Percentiles rank a stretch among this genome's conserved stretches.
phyloP scores from a whole-genome alignment of 2,113 vertebrate species.

The Crotophaga sulcirostris region DNA sequence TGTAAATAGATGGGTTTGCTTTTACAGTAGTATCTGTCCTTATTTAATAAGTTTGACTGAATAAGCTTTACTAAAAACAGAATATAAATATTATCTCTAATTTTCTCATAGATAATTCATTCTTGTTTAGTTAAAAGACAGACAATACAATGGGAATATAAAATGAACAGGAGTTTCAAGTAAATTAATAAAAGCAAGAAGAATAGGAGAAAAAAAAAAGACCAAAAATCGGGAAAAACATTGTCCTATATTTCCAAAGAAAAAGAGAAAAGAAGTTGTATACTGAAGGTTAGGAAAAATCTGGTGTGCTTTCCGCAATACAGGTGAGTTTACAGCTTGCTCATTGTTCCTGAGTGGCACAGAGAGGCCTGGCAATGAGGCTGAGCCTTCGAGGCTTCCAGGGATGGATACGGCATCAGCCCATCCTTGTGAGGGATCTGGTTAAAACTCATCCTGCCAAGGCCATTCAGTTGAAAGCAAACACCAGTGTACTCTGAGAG shows the following conservation, averaged over 20 bases:
- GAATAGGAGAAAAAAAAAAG: not conserved
- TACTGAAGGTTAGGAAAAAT: not conserved
- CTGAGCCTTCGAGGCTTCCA: not conserved
- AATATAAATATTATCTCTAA: not conserved
- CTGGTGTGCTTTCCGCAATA: not conserved
- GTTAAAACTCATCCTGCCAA: not conserved
- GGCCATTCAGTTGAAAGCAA: not conserved
- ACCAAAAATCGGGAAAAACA: not conserved
- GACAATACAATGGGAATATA: not conserved
- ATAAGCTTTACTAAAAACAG: not conserved
- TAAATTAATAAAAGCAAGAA: not conserved
- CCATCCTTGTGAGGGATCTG: accelerated
- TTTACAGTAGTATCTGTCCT: not conserved
- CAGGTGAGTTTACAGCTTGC: not conserved
- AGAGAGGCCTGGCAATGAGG: not conserved
- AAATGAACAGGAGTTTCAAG: not conserved
- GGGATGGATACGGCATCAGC: not conserved
- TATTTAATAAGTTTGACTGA: not conserved
- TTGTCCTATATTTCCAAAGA: not conserved
- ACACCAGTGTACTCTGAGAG: not conserved
- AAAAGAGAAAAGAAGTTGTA: not conserved
- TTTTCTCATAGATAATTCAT: not conserved
- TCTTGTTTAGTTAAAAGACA: not conserved
- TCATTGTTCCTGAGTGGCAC: accelerated
- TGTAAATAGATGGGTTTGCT: not conserved